Evolutionary conservation across 2,113 vertebrate species (phyloP).

Genomic region (Heteronetta atricapilla): DNA sequence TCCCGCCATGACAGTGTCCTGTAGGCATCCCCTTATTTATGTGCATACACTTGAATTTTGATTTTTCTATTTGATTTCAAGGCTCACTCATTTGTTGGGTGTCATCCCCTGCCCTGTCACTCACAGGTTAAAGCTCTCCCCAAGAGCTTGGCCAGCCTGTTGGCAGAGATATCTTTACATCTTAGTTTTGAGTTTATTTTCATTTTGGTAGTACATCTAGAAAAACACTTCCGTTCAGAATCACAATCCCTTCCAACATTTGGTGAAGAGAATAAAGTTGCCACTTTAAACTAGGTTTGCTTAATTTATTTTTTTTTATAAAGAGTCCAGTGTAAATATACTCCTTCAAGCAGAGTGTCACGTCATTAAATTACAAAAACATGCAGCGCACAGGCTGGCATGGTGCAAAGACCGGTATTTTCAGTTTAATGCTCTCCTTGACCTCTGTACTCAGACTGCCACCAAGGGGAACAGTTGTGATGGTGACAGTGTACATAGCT

Average conservation of each 20-base stretch:
- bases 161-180: neutral
- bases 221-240: neutral
- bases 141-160: neutral
- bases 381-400: neutral
- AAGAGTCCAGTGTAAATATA: neutral
- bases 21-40: neutral
- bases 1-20: neutral
- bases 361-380: neutral
- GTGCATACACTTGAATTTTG: neutral
- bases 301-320: neutral
- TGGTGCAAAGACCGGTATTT: constrained; percentile 6
- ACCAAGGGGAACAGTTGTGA: constrained; percentile 32
- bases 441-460: constrained; percentile 47
- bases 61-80: neutral
- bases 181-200: neutral
- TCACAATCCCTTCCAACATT: neutral
- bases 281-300: neutral
- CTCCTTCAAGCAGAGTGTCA: neutral
- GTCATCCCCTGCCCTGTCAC: neutral
- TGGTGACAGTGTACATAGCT: neutral
- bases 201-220: neutral
- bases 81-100: neutral
- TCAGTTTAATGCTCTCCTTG: constrained; percentile 27
- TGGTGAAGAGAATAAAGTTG: neutral
- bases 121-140: neutral